These are phyloP conservation scores for Suillia variegata DNA, from an alignment of 2,888 invertebrate genomes.

Conservation along the genomic window DNA sequence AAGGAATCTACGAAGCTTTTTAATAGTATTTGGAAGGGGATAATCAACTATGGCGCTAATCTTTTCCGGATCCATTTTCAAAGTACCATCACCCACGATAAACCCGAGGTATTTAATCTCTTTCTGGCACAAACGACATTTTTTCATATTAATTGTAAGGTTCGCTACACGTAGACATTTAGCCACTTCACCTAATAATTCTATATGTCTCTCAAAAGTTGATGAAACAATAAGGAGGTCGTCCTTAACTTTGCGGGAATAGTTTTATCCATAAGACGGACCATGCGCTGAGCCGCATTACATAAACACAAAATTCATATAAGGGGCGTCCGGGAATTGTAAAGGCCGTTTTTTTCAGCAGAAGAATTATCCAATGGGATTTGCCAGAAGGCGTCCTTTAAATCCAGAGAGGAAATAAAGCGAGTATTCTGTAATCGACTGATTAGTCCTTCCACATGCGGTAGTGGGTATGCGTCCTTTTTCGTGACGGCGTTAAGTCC, in stretches of 20 bases:
- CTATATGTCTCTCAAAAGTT: background rate
- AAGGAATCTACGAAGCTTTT: conserved; percentile 14
- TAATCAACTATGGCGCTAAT: background rate
- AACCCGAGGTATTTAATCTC: conserved; percentile 16
- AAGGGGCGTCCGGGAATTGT: conserved; percentile 3
- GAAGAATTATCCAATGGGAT: background rate
- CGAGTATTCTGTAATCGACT: conserved; percentile 2
- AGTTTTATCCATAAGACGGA: conserved; percentile 27
- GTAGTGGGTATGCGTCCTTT: conserved; percentile 14
- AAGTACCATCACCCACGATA: conserved; percentile 6
- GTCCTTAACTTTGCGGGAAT: conserved; percentile 16
- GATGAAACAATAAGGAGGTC: conserved; percentile 13
- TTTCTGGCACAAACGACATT: conserved; percentile 10
- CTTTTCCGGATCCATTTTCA: background rate
- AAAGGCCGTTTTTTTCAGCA: conserved; percentile 13
- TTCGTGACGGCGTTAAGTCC: conserved; percentile 5
- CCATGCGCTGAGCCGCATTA: conserved; percentile 9
- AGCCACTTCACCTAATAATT: conserved; percentile 8
- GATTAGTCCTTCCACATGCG: conserved; percentile 10
- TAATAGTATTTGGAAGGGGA: conserved; percentile 11
- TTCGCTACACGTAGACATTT: conserved; percentile 1
- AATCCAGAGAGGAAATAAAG: conserved; percentile 9
- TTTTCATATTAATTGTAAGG: conserved; percentile 14
- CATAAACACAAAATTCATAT: conserved; percentile 5
- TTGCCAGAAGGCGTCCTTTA: conserved; percentile 1